Evolutionary conservation across 1,140 invertebrate genomes (phyloP).

Genomic region (Papilio polytes): DNA sequence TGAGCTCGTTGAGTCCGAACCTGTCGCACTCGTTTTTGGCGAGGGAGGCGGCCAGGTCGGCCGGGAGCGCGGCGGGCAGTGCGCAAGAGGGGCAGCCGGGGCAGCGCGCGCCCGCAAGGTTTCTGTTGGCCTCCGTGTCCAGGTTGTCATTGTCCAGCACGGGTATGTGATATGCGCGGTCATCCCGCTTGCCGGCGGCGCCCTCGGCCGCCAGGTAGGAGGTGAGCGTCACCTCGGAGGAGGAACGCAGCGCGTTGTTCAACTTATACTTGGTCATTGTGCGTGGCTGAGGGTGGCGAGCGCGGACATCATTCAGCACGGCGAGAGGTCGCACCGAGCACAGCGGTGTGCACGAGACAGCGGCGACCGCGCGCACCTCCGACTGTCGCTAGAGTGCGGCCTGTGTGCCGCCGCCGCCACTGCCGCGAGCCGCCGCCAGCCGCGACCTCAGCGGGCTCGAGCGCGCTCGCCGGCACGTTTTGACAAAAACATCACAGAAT

Average conservation of each 20-base stretch:
- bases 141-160: slow-evolving; percentile 61
- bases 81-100: slow-evolving; percentile 66
- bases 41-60: slow-evolving; percentile 61
- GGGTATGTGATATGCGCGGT: slow-evolving; percentile 56
- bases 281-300: slow-evolving; percentile 56
- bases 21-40: slow-evolving; percentile 62
- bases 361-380: slow-evolving; percentile 13
- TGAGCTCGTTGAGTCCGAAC: slow-evolving; percentile 73
- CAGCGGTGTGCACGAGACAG: background rate
- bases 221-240: slow-evolving; percentile 79
- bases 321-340: background rate
- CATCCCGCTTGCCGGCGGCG: slow-evolving; percentile 53
- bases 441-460: slow-evolving; percentile 4
- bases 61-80: slow-evolving; percentile 58
- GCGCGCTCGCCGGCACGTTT: background rate
- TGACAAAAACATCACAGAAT: slow-evolving; percentile 11
- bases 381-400: background rate
- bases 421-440: background rate
- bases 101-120: slow-evolving; percentile 53
- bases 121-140: slow-evolving; percentile 56
- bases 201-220: slow-evolving; percentile 73
- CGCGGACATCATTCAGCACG: slow-evolving; percentile 60
- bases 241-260: slow-evolving; percentile 69
- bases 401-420: background rate
- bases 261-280: slow-evolving; percentile 82